Percentiles rank a stretch among this genome's conserved stretches.
These are phyloP conservation scores for Manis crassicaudata DNA, from an alignment of 2,797 vertebrate species.

Conservation along the genomic window DNA sequence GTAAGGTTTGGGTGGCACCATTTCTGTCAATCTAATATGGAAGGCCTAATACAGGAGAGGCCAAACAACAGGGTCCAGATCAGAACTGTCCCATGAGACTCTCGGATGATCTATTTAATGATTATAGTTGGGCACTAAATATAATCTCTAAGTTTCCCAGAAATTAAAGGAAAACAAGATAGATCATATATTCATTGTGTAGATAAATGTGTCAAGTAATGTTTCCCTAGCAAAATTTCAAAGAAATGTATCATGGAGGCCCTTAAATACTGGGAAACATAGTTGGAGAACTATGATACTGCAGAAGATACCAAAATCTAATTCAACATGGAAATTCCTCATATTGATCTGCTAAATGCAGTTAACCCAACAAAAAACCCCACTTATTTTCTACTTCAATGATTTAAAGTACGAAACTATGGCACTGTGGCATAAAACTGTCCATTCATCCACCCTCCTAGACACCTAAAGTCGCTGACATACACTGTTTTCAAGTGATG, in stretches of 20 bases:
- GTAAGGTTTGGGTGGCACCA: background rate
- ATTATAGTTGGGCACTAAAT: background rate
- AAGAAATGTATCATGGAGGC: background rate
- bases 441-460: constrained; percentile 21
- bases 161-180: background rate
- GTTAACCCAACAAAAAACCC: background rate
- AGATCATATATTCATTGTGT: background rate
- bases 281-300: background rate
- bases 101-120: background rate
- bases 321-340: background rate
- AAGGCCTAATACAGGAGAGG: background rate
- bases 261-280: background rate
- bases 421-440: constrained; percentile 46
- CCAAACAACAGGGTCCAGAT: background rate
- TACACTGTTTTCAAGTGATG: constrained; percentile 71
- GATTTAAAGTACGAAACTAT: background rate
- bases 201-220: background rate
- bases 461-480: constrained; percentile 27
- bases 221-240: background rate
- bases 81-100: background rate
- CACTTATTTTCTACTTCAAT: background rate
- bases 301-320: background rate
- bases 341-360: background rate
- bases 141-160: background rate
- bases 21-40: background rate